phyloP scores from a whole-genome alignment of 2,888 invertebrate species.

The Alloscopus bannaensis region DNA sequence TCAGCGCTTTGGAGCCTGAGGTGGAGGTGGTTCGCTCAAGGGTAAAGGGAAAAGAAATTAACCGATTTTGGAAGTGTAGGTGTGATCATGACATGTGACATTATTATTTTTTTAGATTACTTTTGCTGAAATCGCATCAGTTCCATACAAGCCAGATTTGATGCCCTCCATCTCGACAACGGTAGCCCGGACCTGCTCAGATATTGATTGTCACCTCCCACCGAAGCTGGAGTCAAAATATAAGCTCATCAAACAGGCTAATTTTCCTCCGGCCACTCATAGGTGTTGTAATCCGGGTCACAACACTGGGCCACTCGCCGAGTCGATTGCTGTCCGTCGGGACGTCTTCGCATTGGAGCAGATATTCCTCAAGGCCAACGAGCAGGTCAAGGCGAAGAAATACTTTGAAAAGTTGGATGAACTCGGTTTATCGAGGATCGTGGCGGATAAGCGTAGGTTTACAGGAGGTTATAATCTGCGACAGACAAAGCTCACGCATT shows the following conservation, averaged over 20 bases:
- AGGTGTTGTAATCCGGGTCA: slow-evolving; percentile 50
- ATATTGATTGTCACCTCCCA: neutral
- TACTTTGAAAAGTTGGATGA: slow-evolving; percentile 54
- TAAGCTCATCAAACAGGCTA: slow-evolving; percentile 20
- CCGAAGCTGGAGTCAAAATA: slow-evolving; percentile 29
- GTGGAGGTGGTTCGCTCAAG: slow-evolving; percentile 2
- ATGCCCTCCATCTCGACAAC: neutral
- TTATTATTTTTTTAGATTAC: slow-evolving; percentile 58
- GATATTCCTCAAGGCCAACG: slow-evolving; percentile 66
- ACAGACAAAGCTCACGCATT: slow-evolving; percentile 69
- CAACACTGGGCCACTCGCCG: slow-evolving; percentile 60
- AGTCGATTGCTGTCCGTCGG: slow-evolving; percentile 67
- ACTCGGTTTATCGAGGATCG: slow-evolving; percentile 51
- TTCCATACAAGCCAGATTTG: slow-evolving; percentile 40
- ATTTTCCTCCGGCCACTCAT: slow-evolving; percentile 9
- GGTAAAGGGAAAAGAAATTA: too few species aligned
- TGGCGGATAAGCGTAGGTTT: slow-evolving; percentile 36
- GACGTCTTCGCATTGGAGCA: slow-evolving; percentile 71
- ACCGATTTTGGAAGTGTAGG: too few species aligned
- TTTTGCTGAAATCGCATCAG: slow-evolving; percentile 70
- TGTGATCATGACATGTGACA: too few species aligned
- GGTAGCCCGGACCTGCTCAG: neutral
- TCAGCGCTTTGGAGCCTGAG: neutral
- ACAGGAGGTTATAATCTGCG: slow-evolving; percentile 67
- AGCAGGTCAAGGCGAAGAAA: slow-evolving; percentile 35